Conservation (phyloP, 2,113 vertebrate species). For the Sinocyclocheilus anophthalmus region DNA sequence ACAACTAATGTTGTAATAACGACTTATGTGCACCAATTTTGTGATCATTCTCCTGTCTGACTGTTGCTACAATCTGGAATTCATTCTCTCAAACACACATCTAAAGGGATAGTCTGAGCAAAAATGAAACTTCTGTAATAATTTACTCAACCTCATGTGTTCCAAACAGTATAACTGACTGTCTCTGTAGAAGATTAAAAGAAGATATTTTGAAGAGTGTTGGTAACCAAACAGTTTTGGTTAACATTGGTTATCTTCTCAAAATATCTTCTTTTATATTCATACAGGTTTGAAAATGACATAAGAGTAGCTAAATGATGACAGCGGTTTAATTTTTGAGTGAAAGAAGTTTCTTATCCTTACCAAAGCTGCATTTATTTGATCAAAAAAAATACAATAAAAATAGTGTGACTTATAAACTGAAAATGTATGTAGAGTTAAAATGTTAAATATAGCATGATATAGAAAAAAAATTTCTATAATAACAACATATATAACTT, state of each 20-base stretch:
- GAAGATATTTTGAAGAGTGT: not conserved
- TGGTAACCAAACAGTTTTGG: not conserved
- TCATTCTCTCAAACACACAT: not conserved
- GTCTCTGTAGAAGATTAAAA: not conserved
- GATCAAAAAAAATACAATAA: too few species aligned
- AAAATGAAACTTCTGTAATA: not conserved
- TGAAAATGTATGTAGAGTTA: too few species aligned
- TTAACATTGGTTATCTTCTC: not conserved
- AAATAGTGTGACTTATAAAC: too few species aligned
- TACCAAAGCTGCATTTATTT: too few species aligned
- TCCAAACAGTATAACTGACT: not conserved
- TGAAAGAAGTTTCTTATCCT: too few species aligned
- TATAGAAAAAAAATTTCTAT: too few species aligned
- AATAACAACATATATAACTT: too few species aligned
- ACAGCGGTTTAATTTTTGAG: too few species aligned
- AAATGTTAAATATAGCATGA: too few species aligned
- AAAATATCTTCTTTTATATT: not conserved
- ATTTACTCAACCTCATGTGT: not conserved
- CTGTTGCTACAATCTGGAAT: not conserved
- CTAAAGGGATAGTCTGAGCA: not conserved
- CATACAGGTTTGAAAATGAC: not conserved
- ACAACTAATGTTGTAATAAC: not conserved
- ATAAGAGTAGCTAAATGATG: not conserved
- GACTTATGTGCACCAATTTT: not conserved
- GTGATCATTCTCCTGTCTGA: not conserved